Evolutionary conservation across 2,113 vertebrate species (phyloP).

Genomic region (Tetraodon nigroviridis): DNA sequence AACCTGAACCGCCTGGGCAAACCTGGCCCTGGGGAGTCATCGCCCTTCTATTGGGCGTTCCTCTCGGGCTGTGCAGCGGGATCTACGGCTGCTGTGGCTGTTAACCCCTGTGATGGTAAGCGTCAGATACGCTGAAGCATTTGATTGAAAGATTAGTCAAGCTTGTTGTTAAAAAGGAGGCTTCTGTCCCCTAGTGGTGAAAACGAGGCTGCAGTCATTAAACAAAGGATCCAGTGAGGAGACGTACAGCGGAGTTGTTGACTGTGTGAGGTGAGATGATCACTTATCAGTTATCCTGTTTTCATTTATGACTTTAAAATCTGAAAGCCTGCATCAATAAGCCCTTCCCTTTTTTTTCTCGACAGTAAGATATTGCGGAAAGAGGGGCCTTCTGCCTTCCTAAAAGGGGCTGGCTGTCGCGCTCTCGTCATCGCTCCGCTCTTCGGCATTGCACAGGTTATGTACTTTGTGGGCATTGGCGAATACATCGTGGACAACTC

Average conservation of each 20-base stretch:
- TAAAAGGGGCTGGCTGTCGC: conserved; percentile 78
- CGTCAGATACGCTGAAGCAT: too few species aligned
- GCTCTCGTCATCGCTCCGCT: conserved; percentile 81
- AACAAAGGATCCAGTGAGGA: conserved; percentile 77
- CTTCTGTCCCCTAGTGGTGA: conserved; percentile 69
- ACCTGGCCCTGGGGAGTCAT: conserved; percentile 45
- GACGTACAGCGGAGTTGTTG: conserved; percentile 73
- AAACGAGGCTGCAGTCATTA: conserved; percentile 79
- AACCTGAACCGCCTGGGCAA: conserved; percentile 75
- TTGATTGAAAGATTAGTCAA: too few species aligned
- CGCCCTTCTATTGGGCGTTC: conserved; percentile 79
- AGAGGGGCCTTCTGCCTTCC: conserved; percentile 77
- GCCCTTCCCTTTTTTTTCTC: neutral
- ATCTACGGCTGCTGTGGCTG: conserved; percentile 70
- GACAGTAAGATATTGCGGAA: conserved; percentile 76
- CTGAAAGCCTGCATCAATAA: conserved; percentile 1
- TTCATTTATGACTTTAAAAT: neutral
- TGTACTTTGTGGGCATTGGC: conserved; percentile 79
- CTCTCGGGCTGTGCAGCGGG: conserved; percentile 75
- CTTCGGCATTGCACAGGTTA: conserved; percentile 81
- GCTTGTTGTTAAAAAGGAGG: neutral
- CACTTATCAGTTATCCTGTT: neutral
- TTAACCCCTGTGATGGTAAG: conserved; percentile 81
- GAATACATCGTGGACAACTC: conserved; percentile 75
- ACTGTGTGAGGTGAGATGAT: conserved; percentile 68